Conservation (phyloP, 1,140 invertebrate genomes). For the Amyelois transitella region DNA sequence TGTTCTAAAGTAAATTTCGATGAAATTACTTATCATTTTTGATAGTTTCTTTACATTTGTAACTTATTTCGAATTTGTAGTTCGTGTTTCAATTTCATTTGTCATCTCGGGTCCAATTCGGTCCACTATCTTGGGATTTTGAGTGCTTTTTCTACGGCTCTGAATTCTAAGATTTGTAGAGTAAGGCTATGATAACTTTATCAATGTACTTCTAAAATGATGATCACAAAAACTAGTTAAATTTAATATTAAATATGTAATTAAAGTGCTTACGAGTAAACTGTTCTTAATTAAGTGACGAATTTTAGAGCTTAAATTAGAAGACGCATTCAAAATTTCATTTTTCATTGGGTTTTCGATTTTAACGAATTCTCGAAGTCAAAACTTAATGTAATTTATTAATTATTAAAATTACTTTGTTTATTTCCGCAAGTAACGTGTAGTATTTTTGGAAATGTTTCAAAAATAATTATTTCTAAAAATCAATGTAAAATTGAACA, state of each 20-base stretch:
- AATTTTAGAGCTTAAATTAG: not conserved
- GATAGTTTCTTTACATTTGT: constrained; percentile 11
- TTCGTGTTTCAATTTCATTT: constrained; percentile 13
- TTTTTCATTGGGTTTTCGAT: not conserved
- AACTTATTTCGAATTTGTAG: constrained; percentile 1
- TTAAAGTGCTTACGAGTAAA: too few species aligned
- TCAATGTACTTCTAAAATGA: not conserved
- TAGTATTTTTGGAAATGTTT: not conserved
- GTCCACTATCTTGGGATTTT: constrained; percentile 19
- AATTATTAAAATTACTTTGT: too few species aligned
- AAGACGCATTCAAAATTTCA: constrained; percentile 1
- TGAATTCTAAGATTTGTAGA: not conserved
- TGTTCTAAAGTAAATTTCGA: constrained; percentile 63
- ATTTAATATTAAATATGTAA: not conserved
- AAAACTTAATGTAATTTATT: not conserved
- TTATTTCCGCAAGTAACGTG: too few species aligned
- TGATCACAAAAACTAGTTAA: not conserved
- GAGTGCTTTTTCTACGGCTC: constrained; percentile 4
- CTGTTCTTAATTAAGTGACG: not conserved
- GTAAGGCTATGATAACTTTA: not conserved
- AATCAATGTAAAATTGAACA: too few species aligned
- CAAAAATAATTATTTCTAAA: too few species aligned
- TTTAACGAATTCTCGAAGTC: not conserved
- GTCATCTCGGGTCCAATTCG: constrained; percentile 34
- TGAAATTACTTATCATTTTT: constrained; percentile 22